Percentiles rank a stretch among this genome's conserved stretches.
Evolutionary conservation across 2,113 vertebrate species (phyloP).

Genomic region (Tylochromis polylepis): DNA sequence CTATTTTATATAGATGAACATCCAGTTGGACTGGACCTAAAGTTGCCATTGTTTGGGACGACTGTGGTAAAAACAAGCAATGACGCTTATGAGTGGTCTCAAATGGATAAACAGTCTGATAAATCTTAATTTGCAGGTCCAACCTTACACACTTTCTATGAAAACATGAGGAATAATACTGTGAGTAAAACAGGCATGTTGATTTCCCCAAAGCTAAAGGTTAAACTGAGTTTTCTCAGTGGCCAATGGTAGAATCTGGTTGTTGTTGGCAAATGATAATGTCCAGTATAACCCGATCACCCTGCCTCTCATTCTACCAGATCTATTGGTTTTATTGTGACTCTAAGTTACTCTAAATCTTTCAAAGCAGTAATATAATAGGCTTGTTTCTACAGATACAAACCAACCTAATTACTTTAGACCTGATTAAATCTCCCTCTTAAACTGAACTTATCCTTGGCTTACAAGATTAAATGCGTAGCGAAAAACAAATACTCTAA

Average conservation of each 20-base stretch:
- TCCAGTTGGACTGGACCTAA: neutral
- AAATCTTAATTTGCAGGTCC: too few relatives aligned
- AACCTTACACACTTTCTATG: neutral
- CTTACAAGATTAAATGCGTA: neutral
- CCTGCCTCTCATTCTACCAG: neutral
- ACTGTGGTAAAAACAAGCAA: neutral
- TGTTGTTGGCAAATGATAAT: neutral
- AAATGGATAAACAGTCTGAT: neutral
- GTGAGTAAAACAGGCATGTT: neutral
- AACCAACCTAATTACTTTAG: slow-evolving; percentile 32
- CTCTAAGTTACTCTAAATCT: neutral
- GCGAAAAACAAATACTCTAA: neutral
- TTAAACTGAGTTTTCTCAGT: neutral
- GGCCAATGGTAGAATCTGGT: neutral
- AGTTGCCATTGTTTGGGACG: neutral
- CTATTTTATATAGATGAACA: neutral
- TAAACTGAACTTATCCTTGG: slow-evolving; percentile 13
- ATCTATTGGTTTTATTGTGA: neutral
- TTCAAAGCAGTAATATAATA: neutral
- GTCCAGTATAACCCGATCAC: neutral
- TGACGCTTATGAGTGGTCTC: neutral
- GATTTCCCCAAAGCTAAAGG: neutral
- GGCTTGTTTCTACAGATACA: neutral
- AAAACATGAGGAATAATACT: neutral
- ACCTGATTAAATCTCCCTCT: slow-evolving; percentile 16